Conservation (phyloP, 2,797 vertebrate species). For the Aeoliscus strigatus region DNA sequence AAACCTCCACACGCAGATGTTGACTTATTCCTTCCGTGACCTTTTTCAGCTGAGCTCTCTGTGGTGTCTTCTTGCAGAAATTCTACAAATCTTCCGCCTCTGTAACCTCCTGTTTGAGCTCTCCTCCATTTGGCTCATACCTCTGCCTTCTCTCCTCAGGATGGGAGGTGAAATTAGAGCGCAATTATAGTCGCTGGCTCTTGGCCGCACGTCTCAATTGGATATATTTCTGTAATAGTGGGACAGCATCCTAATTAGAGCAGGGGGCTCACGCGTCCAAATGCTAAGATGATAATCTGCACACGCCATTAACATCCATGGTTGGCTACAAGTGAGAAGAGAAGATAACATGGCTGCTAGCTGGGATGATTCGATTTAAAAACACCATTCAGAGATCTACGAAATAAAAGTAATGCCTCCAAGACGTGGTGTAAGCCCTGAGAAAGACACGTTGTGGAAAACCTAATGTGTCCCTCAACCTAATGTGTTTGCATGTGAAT, state of each 20-base stretch:
- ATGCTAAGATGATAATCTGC: slow-evolving; percentile 31
- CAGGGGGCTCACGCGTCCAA: slow-evolving; percentile 20
- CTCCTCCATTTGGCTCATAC: slow-evolving; percentile 26
- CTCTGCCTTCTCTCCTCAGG: slow-evolving; percentile 27
- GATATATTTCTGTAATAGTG: slow-evolving; percentile 45
- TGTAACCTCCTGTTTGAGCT: slow-evolving; percentile 15
- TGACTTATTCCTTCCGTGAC: too few relatives aligned
- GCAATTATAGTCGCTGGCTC: slow-evolving; percentile 59
- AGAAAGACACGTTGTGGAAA: too few relatives aligned
- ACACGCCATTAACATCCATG: slow-evolving; percentile 10
- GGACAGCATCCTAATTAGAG: slow-evolving; percentile 54
- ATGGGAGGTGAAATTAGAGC: slow-evolving; percentile 52
- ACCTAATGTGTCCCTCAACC: too few relatives aligned
- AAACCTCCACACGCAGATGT: slow-evolving; percentile 8
- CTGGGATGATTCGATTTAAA: too few relatives aligned
- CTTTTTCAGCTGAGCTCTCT: too few relatives aligned
- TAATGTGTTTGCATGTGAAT: slow-evolving; percentile 12
- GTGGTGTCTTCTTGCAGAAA: slow-evolving; percentile 22
- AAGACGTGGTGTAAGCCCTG: too few relatives aligned
- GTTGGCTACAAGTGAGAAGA: too few relatives aligned
- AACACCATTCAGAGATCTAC: too few relatives aligned
- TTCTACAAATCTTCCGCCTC: slow-evolving; percentile 10
- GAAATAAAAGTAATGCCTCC: too few relatives aligned
- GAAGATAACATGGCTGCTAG: too few relatives aligned
- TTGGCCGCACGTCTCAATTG: slow-evolving; percentile 52